Base-by-base conservation (phyloP, 1,140 invertebrate genomes). In the Proales similis region DNA sequence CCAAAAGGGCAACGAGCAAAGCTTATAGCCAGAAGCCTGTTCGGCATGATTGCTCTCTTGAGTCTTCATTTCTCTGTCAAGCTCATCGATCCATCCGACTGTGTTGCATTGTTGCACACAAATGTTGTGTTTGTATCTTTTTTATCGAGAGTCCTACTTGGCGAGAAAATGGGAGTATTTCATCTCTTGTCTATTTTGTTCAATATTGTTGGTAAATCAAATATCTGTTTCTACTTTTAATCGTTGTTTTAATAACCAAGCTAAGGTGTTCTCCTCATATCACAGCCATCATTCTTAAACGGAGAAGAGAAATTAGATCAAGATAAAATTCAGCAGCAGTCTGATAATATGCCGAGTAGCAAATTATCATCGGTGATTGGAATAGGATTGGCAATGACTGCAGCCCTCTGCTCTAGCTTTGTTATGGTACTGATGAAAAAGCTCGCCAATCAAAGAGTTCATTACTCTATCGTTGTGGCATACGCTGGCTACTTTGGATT, bases 401-500 rank as follows among this genome's bases (percentile, higher is more conserved):
- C 33, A 57, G 51, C 51, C 20, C 30, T 57, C 30, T 57, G 39
- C 32, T 57, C 51, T 6, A 27, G 36, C 17, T 14, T 57, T 14
- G 33, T 57, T 12, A 26, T 42, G 17, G 17, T 57, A 3, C 30
- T 57, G 20, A 9, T 57, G 30, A 57, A 57, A 57, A 57, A 57
- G 19, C 45, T 57, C 9, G 17, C 36, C 3, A 53, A 53, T 42
- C 33, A 24, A 12, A 57, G 45, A 39, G 51, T 57, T n/a, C 51
- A 57, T 20, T 57, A 42, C 29, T 57, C 51, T 29, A n/a, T 57
- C 9, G 19, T 42, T 7, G 29, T 57, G 32, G 32, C 45, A 11
- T 57, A 57, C 45, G 51, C 51, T 2, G 30, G 51, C 20, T 57
- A 57, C 45, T 53, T 57, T 27, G 51, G 51, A 2, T 11, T 57